phyloP scores from a whole-genome alignment of 1,140 invertebrate genomes.

The Rhizoglyphus robini region DNA sequence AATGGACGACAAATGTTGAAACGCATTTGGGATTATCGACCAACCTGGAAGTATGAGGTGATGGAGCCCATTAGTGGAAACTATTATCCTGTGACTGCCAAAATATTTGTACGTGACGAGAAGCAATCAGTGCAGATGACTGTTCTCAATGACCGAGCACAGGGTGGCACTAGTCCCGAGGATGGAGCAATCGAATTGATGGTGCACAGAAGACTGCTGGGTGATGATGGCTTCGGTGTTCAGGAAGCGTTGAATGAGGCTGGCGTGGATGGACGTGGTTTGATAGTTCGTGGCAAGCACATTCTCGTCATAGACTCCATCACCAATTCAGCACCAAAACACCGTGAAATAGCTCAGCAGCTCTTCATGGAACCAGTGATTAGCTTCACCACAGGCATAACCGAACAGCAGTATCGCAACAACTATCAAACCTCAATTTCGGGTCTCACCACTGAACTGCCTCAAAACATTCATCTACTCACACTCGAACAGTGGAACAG shows the following conservation, averaged over 20 bases:
- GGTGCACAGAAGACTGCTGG: slow-evolving; percentile 63
- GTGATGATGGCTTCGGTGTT: slow-evolving; percentile 83
- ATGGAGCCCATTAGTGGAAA: slow-evolving; percentile 61
- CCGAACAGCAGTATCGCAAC: slow-evolving; percentile 18
- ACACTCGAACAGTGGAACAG: slow-evolving; percentile 69
- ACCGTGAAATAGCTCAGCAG: slow-evolving; percentile 35
- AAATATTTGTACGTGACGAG: slow-evolving; percentile 41
- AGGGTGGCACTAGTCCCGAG: slow-evolving; percentile 63
- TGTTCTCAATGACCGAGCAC: slow-evolving; percentile 61
- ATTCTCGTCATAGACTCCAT: slow-evolving; percentile 29
- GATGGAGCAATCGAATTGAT: slow-evolving; percentile 25
- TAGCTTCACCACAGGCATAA: too few relatives aligned
- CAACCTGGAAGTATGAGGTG: slow-evolving; percentile 51
- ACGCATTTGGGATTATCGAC: slow-evolving; percentile 52
- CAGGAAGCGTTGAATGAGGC: slow-evolving; percentile 78
- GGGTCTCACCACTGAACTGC: slow-evolving; percentile 42
- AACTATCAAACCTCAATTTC: slow-evolving; percentile 35
- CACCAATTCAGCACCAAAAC: slow-evolving; percentile 32
- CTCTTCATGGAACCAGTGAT: slow-evolving; percentile 36
- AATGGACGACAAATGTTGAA: slow-evolving; percentile 46
- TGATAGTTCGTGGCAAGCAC: slow-evolving; percentile 63
- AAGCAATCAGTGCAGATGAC: slow-evolving; percentile 31
- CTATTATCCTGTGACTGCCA: slow-evolving; percentile 81
- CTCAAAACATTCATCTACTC: slow-evolving; percentile 63
- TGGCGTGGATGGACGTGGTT: slow-evolving; percentile 48